phyloP scores from a whole-genome alignment of 2,113 vertebrate species.

The Mobula birostris region DNA sequence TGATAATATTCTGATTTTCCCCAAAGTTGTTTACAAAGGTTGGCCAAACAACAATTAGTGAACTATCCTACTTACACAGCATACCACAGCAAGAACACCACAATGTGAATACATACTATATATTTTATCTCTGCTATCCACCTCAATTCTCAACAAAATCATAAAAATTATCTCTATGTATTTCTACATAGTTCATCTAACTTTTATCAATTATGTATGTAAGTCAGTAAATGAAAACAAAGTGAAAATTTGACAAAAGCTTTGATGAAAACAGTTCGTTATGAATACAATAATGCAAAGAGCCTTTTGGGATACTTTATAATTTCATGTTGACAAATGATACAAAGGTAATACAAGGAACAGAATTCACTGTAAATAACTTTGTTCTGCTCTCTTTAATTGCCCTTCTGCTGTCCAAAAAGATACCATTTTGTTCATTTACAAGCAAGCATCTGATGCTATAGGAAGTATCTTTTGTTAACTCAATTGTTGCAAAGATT shows the following conservation, averaged over 20 bases:
- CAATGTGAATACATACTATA: constrained; percentile 52
- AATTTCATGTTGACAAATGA: background rate
- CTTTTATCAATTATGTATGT: background rate
- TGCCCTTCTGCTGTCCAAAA: background rate
- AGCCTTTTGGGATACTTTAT: background rate
- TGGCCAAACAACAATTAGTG: constrained; percentile 58
- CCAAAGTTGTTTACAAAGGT: constrained; percentile 78
- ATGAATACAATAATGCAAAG: background rate
- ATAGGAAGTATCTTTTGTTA: background rate
- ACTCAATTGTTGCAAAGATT: too few relatives aligned
- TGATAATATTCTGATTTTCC: constrained; percentile 57
- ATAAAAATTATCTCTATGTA: constrained; percentile 44
- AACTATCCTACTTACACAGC: constrained; percentile 52
- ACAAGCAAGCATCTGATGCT: background rate
- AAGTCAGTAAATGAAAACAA: constrained; percentile 8
- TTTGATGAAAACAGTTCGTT: background rate
- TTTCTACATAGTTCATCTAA: background rate
- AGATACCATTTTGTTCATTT: background rate
- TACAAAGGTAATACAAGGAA: background rate
- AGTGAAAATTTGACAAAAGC: background rate
- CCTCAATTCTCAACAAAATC: constrained; percentile 48
- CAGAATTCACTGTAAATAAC: constrained; percentile 7
- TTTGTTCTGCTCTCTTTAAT: background rate
- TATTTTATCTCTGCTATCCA: constrained; percentile 55
- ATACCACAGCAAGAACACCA: constrained; percentile 65